A percentile compares a stretch with the other conserved stretches of the same genome.
Evolutionary conservation across 2,113 vertebrate species (phyloP).

Genomic region (Mohoua ochrocephala): DNA sequence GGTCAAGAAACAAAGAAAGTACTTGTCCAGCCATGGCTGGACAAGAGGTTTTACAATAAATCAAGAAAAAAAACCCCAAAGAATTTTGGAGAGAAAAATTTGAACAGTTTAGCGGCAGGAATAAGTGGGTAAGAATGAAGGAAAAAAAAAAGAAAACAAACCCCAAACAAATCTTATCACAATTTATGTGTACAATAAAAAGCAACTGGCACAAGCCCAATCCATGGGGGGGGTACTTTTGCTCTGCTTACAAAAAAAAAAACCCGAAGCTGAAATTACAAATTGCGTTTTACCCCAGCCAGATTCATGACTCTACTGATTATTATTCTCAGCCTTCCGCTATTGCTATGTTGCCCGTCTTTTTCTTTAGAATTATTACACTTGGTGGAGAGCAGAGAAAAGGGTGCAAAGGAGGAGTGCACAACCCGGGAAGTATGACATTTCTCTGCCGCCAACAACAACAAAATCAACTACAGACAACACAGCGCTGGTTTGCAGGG

Average conservation of each 20-base stretch:
- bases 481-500: slow-evolving; percentile 79
- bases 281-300: slow-evolving; percentile 70
- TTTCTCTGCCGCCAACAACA: slow-evolving; percentile 75
- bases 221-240: slow-evolving; percentile 65
- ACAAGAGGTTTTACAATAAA: slow-evolving; percentile 38
- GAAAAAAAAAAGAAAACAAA: neutral
- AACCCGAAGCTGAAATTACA: slow-evolving; percentile 73
- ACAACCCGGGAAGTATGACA: slow-evolving; percentile 55
- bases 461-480: slow-evolving; percentile 77
- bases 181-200: slow-evolving; percentile 73
- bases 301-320: slow-evolving; percentile 75
- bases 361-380: slow-evolving; percentile 51
- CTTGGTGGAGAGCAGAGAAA: slow-evolving; percentile 75
- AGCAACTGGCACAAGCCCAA: slow-evolving; percentile 71
- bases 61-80: neutral
- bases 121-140: slow-evolving; percentile 29
- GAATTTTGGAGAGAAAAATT: slow-evolving; percentile 58
- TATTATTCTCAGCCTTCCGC: slow-evolving; percentile 76
- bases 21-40: slow-evolving; percentile 69
- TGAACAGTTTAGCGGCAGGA: slow-evolving; percentile 61
- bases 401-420: slow-evolving; percentile 66
- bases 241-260: slow-evolving; percentile 55
- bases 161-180: slow-evolving; percentile 44
- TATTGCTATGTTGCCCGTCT: slow-evolving; percentile 80
- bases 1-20: slow-evolving; percentile 70